Evolutionary conservation across 1,140 invertebrate species (phyloP).

Genomic region (Scaptomyza pallida): DNA sequence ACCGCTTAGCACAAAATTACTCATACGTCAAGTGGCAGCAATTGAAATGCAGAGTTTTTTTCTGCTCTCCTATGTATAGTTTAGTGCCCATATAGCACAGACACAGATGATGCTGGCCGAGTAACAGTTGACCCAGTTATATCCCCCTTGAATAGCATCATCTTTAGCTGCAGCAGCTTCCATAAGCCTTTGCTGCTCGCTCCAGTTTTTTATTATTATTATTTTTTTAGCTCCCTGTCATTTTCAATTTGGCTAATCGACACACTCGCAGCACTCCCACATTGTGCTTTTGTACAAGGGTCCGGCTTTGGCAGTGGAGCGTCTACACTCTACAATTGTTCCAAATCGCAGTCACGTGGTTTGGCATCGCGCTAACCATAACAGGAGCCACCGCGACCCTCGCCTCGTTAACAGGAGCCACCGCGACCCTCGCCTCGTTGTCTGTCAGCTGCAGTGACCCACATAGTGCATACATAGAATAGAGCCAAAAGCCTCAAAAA

Average conservation of each 20-base stretch:
- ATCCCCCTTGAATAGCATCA: background rate
- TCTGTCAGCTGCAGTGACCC: constrained; percentile 61
- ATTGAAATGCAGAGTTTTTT: constrained; percentile 38
- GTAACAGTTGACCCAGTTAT: constrained; percentile 27
- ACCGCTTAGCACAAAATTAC: constrained; percentile 76
- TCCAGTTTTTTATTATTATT: constrained; percentile 21
- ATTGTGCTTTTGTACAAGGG: constrained; percentile 36
- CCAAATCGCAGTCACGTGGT: constrained; percentile 68
- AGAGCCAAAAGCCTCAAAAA: constrained; percentile 25
- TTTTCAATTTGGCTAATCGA: constrained; percentile 79
- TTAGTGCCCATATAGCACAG: background rate
- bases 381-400: constrained; percentile 16
- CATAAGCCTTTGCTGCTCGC: constrained; percentile 55
- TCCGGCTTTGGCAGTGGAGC: too few species aligned
- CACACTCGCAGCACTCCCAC: constrained; percentile 42
- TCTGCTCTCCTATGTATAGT: background rate
- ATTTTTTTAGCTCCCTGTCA: constrained; percentile 53
- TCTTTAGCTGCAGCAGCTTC: background rate
- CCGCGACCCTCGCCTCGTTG: too few species aligned
- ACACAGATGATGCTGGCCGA: background rate
- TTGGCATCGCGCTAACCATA: constrained; percentile 46
- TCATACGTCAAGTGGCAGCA: constrained; percentile 63
- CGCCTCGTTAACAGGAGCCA: constrained; percentile 25
- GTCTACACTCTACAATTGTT: constrained; percentile 73
- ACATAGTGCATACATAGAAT: constrained; percentile 48